Evolutionary conservation across 2,888 invertebrate genomes (phyloP), one percentile per base, ranked within the genome.

Genomic region (Tholera decimalis): DNA sequence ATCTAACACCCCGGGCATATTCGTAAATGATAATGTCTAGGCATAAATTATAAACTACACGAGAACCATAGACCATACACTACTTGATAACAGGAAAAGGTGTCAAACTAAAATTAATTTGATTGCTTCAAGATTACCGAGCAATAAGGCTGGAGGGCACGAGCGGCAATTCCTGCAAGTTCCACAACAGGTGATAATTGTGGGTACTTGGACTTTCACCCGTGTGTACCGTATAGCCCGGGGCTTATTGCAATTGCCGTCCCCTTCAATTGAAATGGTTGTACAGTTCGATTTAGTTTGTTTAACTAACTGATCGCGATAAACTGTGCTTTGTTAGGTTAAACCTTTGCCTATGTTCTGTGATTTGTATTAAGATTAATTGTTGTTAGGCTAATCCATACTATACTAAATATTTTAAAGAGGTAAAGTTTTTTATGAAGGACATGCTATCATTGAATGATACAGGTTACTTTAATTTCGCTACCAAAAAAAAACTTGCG

Each of bases 91-190:
- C 83, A 76, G 82, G 85, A 85, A 83, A 82, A 76, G 79, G 80
- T 82, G 85, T 81, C 80, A 77, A 76, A 75, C 69, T 54, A 74
- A 77, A 84, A 82, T 84, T 79, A 85, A 86, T 85, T 80, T 77
- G 79, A 84, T 86, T 79, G 78, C 62, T 55, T 53, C 71, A 57
- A 79, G 81, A 85, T 85, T 80, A 80, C 72, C 43, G 56, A 62
- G 77, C 83, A 68, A 82, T 75, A 75, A 71, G 72, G 79, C 86
- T 77, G 56, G 58, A 49, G 86, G 84, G 75, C 63, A 83, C 71
- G 61, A 60, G 43, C 64, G 44, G 63, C 65, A 67, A 82, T 79
- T 79, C 75, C 74, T 73, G 65, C 61, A 47, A 43, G 65, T 74
- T 49, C 41, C 60, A 67, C 41, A 67, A 63, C 83, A 74, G 69